A percentile compares a stretch with the other conserved stretches of the same genome.
phyloP scores from a whole-genome alignment of 2,797 vertebrate genomes.

The Thamnophis elegans region DNA sequence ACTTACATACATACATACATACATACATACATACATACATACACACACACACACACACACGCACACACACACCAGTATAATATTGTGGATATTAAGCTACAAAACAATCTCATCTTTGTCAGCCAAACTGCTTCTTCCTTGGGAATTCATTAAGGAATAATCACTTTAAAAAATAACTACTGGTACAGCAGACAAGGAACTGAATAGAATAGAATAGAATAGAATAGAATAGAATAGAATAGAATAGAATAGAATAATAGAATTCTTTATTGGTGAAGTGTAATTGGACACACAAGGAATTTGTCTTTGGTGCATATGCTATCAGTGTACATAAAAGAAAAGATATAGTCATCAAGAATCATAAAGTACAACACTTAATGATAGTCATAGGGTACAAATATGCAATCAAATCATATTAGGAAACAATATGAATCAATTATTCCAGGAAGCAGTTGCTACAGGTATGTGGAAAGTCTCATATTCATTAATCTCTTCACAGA shows the following conservation, averaged over 20 bases:
- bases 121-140: not conserved
- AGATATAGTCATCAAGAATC: no score
- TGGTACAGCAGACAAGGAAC: not conserved
- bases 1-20: not conserved
- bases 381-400: no score
- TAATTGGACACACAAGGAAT: no score
- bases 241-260: no score
- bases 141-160: not conserved
- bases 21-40: not conserved
- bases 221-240: no score
- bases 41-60: not conserved
- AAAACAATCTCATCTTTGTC: not conserved
- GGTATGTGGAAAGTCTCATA: not conserved
- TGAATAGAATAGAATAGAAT: not conserved
- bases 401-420: no score
- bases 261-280: no score
- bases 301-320: no score
- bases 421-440: not conserved
- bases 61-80: not conserved
- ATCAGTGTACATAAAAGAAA: no score
- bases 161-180: not conserved
- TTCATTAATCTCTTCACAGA: not conserved
- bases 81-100: not conserved
- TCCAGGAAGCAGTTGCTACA: not conserved
- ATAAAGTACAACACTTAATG: no score